phyloP scores from a whole-genome alignment of 2,888 invertebrate species.

The Trissonchulus latispiculum region DNA sequence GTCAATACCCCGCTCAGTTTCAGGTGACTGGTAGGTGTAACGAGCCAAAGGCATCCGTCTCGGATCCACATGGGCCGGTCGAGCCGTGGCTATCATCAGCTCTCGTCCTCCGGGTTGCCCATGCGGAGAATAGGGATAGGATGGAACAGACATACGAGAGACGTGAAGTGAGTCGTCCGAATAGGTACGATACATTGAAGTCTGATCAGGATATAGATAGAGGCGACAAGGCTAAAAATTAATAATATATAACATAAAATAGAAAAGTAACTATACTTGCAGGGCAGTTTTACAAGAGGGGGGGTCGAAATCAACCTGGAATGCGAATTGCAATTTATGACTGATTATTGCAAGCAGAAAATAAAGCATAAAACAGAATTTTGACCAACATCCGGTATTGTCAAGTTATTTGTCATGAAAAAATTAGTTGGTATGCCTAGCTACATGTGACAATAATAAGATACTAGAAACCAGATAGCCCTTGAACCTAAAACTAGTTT shows the following conservation, averaged over 20 bases:
- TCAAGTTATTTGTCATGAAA: too few relatives aligned
- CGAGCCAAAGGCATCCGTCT: background rate
- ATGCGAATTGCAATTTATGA: too few relatives aligned
- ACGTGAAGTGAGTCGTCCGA: background rate
- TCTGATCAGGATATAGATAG: background rate
- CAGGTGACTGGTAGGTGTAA: constrained; percentile 49
- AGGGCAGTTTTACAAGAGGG: too few relatives aligned
- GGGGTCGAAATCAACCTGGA: too few relatives aligned
- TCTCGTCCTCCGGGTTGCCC: background rate
- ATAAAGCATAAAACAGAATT: too few relatives aligned
- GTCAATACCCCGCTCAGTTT: constrained; percentile 59
- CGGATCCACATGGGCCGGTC: background rate
- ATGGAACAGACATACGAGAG: background rate
- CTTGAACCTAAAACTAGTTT: too few relatives aligned
- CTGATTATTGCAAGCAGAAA: too few relatives aligned
- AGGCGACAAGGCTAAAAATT: background rate
- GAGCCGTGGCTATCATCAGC: background rate
- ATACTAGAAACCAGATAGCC: too few relatives aligned
- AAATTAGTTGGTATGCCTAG: too few relatives aligned
- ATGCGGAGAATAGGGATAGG: too few relatives aligned
- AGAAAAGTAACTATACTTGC: background rate
- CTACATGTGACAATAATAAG: too few relatives aligned
- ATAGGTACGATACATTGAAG: background rate
- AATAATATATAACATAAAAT: background rate
- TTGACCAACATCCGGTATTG: too few relatives aligned